Evolutionary conservation across 2,113 vertebrate species (phyloP).

Genomic region (Tachysurus fulvidraco): DNA sequence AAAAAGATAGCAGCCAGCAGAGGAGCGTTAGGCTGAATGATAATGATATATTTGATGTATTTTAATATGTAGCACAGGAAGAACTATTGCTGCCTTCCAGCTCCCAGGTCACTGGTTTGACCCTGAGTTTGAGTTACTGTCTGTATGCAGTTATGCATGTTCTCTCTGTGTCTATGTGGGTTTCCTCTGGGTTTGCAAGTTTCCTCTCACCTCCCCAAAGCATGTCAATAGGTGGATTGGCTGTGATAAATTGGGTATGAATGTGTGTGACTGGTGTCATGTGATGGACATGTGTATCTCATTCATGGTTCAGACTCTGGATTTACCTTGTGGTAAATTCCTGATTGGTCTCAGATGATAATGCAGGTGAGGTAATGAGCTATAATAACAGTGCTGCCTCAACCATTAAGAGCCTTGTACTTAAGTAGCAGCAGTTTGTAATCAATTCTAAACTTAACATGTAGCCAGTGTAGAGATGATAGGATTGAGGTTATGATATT

Average conservation of each 20-base stretch:
- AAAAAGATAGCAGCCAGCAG: neutral
- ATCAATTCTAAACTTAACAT: no score
- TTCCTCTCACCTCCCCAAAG: neutral
- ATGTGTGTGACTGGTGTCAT: neutral
- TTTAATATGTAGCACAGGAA: neutral
- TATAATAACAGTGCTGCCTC: neutral
- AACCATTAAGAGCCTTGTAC: no score
- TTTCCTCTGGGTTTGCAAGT: neutral
- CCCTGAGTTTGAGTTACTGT: neutral
- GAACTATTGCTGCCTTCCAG: neutral
- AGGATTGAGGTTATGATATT: no score
- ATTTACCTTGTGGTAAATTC: neutral
- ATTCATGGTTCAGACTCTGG: neutral
- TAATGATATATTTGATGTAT: neutral
- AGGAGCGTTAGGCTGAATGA: neutral
- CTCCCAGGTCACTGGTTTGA: neutral
- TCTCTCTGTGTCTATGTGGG: neutral
- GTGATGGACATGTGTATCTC: neutral
- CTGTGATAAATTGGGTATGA: neutral
- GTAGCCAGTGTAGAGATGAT: no score
- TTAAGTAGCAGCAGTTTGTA: no score
- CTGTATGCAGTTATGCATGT: neutral
- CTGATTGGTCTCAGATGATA: neutral
- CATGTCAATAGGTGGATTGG: neutral
- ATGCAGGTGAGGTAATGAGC: neutral